A percentile compares a stretch with the other conserved stretches of the same genome.
phyloP scores from a whole-genome alignment of 2,113 vertebrate genomes.

The Oreochromis niloticus region DNA sequence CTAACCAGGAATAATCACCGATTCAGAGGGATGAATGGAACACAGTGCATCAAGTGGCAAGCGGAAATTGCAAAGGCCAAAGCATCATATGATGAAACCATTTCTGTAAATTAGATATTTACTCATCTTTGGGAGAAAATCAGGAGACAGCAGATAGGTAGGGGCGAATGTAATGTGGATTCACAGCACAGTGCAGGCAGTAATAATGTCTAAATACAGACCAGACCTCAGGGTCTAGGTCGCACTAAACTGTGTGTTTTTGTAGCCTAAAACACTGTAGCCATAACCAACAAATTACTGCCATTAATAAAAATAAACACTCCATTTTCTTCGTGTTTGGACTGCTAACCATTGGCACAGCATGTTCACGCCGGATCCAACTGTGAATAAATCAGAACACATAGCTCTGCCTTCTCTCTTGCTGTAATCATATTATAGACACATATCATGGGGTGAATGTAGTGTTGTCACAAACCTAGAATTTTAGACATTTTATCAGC shows the following conservation, averaged over 20 bases:
- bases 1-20: slow-evolving; percentile 9
- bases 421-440: not conserved
- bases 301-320: slow-evolving; percentile 32
- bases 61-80: slow-evolving; percentile 32
- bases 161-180: slow-evolving; percentile 5
- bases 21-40: not conserved
- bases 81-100: slow-evolving; percentile 21
- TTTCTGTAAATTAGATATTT: slow-evolving; percentile 46
- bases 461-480: not conserved
- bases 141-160: not conserved
- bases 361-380: not conserved
- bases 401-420: not conserved
- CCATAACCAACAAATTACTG: slow-evolving; percentile 17
- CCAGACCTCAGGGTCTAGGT: not conserved
- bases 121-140: slow-evolving; percentile 24
- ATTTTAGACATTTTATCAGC: not conserved
- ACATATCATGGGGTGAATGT: not conserved
- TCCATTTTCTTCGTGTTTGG: not conserved
- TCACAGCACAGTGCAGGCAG: slow-evolving; percentile 14
- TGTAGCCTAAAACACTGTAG: not conserved
- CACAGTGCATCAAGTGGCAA: slow-evolving; percentile 28
- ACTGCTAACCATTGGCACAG: not conserved
- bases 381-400: not conserved
- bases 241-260: not conserved
- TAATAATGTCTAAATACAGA: not conserved